Base-by-base conservation (phyloP, 2,113 vertebrate species). In the Brachirus orientalis region DNA sequence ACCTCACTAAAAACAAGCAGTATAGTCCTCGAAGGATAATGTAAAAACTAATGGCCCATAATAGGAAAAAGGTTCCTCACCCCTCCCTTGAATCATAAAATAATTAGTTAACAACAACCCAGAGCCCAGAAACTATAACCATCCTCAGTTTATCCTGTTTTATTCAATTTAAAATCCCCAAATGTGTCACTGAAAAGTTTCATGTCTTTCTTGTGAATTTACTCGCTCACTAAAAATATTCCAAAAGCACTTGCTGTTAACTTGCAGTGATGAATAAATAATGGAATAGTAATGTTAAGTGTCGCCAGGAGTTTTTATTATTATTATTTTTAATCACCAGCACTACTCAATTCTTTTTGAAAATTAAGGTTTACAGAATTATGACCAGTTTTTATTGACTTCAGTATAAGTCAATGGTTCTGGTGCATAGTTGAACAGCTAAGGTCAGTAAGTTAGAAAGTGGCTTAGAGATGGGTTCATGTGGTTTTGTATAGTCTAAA, bases 161-260 rank as follows among this genome's bases (percentile, higher is more conserved):
- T 6, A 33, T 52, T 72, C 71, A 10, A 68, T 72, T 78, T 50
- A 59, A 38, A 79, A 61, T 63, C 44, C 14, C 36, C 18, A 44
- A 41, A 36, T 52, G 45, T 75, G 52, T 60, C 62, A 56, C 46
- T 11, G 35, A 35, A 47, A 4, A 48, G 19, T 47, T 47, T 56
- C 54, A 63, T 46, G 17, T 55, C 20, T 50, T n/a, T 17, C 18
- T 58, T 48, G 17, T 65, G 44, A 52, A 20, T 18, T 17, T 18
- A 60, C 28, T 33, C 41, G n/a, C n/a, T 16, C 28, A n/a, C 54
- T 12, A 35, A 65, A 8, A 38, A 8, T 53, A 17, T 56, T 56
- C n/a, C 46, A 47, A 14, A 28, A 28, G 28, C 28, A 28, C 28
- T 28, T 28, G 28, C 28, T 28, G 28, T 28, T 28, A 28, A 28